Evolutionary conservation across 2,113 vertebrate genomes (phyloP).

Genomic region (Eurypyga helias): DNA sequence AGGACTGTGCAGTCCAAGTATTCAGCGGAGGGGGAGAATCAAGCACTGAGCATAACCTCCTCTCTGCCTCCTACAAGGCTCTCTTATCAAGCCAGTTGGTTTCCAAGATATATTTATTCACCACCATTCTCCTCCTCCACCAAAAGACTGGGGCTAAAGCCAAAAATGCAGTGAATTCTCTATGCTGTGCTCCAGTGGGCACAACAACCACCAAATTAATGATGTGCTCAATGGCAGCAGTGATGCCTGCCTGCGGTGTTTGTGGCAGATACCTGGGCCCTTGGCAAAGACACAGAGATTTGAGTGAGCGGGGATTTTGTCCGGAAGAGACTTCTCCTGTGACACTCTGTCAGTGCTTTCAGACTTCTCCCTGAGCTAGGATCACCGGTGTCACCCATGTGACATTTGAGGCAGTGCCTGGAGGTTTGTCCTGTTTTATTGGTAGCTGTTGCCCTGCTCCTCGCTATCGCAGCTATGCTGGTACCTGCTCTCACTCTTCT

Average conservation of each 20-base stretch:
- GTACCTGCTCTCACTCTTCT: not conserved
- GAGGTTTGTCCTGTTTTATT: not conserved
- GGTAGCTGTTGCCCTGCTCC: not conserved
- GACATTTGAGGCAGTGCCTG: not conserved
- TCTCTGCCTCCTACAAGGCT: not conserved
- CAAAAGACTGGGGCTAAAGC: not conserved
- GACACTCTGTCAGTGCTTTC: not conserved
- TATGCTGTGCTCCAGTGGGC: not conserved
- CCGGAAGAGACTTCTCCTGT: not conserved
- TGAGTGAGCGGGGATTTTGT: not conserved
- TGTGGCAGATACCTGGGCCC: not conserved
- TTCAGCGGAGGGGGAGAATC: not conserved
- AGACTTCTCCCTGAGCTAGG: not conserved
- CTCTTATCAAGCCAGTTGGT: not conserved
- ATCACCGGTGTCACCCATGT: not conserved
- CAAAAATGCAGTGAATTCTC: not conserved
- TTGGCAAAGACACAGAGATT: not conserved
- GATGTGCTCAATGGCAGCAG: not conserved
- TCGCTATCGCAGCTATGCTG: not conserved
- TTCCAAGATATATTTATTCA: constrained; percentile 30
- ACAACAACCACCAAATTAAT: not conserved
- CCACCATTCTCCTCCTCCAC: not conserved
- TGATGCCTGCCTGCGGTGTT: not conserved
- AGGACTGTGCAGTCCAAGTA: not conserved
- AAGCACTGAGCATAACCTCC: not conserved